These are phyloP conservation scores for Galaxias olidus DNA, from an alignment of 2,797 vertebrate species.

Conservation along the genomic window DNA sequence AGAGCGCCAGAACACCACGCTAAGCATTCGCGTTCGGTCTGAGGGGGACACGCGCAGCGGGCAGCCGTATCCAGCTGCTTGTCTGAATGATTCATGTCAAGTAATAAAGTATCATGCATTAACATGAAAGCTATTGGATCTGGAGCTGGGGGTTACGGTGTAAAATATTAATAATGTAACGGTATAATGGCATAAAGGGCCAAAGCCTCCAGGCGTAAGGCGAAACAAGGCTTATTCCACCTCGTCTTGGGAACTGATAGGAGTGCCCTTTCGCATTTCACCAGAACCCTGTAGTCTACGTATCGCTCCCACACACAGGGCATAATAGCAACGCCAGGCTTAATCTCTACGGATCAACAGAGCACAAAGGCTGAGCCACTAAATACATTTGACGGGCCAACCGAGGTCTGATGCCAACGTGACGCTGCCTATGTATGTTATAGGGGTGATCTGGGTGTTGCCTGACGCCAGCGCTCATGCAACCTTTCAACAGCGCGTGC, in stretches of 20 bases:
- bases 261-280: not conserved
- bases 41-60: not conserved
- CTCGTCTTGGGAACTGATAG: too few species aligned
- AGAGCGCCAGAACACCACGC: too few species aligned
- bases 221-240: not conserved
- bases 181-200: constrained; percentile 34
- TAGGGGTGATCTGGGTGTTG: too few species aligned
- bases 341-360: not conserved
- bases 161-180: constrained; percentile 47
- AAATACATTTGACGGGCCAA: too few species aligned
- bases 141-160: constrained; percentile 29
- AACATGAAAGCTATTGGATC: constrained; percentile 43
- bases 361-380: too few species aligned
- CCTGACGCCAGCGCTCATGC: too few species aligned
- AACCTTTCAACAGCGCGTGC: too few species aligned
- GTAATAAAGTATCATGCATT: constrained; percentile 36
- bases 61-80: not conserved
- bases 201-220: constrained; percentile 9
- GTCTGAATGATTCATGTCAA: constrained; percentile 41
- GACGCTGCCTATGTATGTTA: too few species aligned
- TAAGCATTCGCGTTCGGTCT: too few species aligned
- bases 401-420: too few species aligned
- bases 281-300: not conserved
- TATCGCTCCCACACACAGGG: not conserved
- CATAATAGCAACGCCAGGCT: not conserved